Percentiles rank a stretch among this genome's conserved stretches.
Evolutionary conservation across 1,140 invertebrate genomes (phyloP).

Genomic region (Euwallacea fornicatus): DNA sequence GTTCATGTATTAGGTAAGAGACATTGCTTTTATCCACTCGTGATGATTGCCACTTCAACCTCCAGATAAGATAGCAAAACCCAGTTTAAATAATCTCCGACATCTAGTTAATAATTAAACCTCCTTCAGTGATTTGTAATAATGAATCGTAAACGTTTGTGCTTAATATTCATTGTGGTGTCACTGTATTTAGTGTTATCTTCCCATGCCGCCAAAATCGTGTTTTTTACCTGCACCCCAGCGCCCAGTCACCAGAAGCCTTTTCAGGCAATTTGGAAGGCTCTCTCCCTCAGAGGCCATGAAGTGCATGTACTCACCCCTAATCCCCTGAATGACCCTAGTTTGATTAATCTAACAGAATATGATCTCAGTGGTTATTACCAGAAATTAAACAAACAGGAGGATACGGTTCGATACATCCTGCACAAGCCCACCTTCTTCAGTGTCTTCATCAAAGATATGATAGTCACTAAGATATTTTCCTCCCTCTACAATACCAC

Average conservation of each 20-base stretch:
- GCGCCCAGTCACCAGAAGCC: constrained; percentile 57
- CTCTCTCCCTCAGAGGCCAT: constrained; percentile 39
- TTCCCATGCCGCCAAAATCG: constrained; percentile 27
- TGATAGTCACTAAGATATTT: constrained; percentile 21
- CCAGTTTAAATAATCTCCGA: too few species aligned
- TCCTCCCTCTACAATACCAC: constrained; percentile 22
- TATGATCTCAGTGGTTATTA: constrained; percentile 38
- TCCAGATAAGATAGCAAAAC: too few species aligned
- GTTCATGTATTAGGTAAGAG: constrained; percentile 66
- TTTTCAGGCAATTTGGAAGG: constrained; percentile 49
- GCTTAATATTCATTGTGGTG: too few species aligned
- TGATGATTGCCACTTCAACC: too few species aligned
- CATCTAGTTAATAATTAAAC: too few species aligned
- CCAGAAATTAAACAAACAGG: neutral
- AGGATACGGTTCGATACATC: constrained; percentile 14
- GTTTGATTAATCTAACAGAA: constrained; percentile 35
- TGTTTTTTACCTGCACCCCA: constrained; percentile 36
- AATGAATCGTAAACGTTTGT: too few species aligned
- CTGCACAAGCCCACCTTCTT: constrained; percentile 30
- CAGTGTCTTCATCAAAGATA: constrained; percentile 33
- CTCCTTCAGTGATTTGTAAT: too few species aligned
- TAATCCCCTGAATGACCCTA: constrained; percentile 36
- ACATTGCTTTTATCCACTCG: too few species aligned
- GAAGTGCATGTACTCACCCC: constrained; percentile 40
- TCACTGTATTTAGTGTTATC: too few species aligned